Percentiles rank a stretch among this genome's conserved stretches.
phyloP scores from a whole-genome alignment of 35 echinoderm and acorn worm genomes.

The Strongylocentrotus purpuratus region DNA sequence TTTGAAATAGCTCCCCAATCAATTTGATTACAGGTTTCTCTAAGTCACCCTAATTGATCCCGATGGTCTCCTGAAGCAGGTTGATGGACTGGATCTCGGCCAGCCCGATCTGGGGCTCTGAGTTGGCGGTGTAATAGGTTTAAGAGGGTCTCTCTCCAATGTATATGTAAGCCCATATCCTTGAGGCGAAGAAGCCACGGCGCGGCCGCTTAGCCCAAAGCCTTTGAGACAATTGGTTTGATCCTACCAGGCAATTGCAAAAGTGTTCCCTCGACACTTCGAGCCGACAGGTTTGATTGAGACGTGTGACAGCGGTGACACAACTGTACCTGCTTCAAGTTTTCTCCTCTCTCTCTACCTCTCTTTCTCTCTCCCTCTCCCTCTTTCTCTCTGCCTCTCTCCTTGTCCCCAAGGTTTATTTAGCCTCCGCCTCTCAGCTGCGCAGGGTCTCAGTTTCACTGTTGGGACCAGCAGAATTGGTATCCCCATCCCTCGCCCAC shows the following conservation, averaged over 20 bases:
- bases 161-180: constrained; percentile 20
- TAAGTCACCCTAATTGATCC: background rate
- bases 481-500: background rate
- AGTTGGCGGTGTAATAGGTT: constrained; percentile 16
- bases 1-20: constrained; percentile 35
- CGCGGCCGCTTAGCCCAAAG: constrained; percentile 29
- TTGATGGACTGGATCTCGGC: background rate
- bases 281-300: constrained; percentile 21
- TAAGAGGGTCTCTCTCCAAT: background rate
- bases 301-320: constrained; percentile 36
- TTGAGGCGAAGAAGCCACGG: background rate
- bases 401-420: background rate
- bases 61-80: background rate
- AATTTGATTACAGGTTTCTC: constrained; percentile 36
- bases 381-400: background rate
- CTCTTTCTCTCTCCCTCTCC: background rate
- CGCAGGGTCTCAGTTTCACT: background rate
- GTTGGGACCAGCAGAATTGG: background rate
- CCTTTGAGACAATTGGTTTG: constrained; percentile 45
- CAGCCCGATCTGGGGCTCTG: background rate
- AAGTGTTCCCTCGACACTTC: constrained; percentile 36
- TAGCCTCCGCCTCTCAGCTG: background rate
- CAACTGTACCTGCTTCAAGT: background rate
- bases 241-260: constrained; percentile 39
- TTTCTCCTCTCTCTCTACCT: background rate